Base-by-base conservation (phyloP, 2,797 vertebrate genomes). In the Sarcoramphus papa region DNA sequence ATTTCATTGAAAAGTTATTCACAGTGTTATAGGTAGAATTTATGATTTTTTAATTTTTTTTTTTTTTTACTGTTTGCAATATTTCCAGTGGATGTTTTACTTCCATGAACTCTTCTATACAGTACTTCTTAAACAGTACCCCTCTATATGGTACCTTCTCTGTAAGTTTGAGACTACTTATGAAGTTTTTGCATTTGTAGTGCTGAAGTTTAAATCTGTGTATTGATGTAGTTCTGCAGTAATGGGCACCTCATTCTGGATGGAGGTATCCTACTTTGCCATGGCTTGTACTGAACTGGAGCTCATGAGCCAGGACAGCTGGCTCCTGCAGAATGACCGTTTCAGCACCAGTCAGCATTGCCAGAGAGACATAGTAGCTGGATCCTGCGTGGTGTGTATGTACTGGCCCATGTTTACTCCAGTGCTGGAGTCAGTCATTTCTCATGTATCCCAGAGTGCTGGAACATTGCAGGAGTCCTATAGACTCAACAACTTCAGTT, bases 291-390 rank as follows among this genome's bases (percentile, higher is more conserved):
- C 40, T 59, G 56, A 84, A 8, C 27, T 43, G 48, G 53, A 85
- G 43, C 35, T 87, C 7, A 3, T 51, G 11, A 85, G 19, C 21
- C 30, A 28, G 33, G 21, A 33, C 11, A 35, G 3, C 19, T 60
- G 59, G 7, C 40, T 82, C 12, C 16, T 81, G 19, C 35, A 59
- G 47, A 23, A 9, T 51, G 27, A 30, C 51, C 4, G 0, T 25
- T 30, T 53, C 1, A 2, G 18, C 19, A 57, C 59, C 54, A 21
- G 35, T 51, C 12, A 31, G 2, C 0, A 0, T 13, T 50, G 53
- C 65, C 6, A 3, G 30, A 40, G 15, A 53, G 14, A 18, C 2
- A 0, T 6, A 5, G 20, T 54, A 30, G 8, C 31, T 65, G 47
- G n/a, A 14, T 65, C 12, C 30, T 43, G 3, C 1, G 2, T 25